Evolutionary conservation across 2,888 invertebrate genomes (phyloP), one percentile per base, ranked within the genome.

Genomic region (Prostheceraeus crozeri): DNA sequence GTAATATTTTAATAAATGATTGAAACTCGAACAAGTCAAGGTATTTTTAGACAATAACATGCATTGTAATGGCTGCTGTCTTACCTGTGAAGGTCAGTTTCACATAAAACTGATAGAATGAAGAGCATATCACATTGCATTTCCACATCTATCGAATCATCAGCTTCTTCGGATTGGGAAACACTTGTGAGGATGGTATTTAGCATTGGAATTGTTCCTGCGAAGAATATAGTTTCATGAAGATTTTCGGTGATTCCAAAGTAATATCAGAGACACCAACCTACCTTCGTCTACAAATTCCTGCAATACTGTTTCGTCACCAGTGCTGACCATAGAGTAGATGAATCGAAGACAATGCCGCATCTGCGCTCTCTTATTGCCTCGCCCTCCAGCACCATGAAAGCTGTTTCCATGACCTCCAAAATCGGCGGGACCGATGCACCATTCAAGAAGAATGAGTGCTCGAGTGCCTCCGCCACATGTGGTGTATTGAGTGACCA

Each of bases 101-200:
- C 75, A 70, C 75, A 75, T 4, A 76, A 65, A 55, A 69, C 67
- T 0, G 75, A 72, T 2, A 76, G 65, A 52, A 75, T 73, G 62
- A 74, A 68, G 35, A 76, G 67, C 68, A 74, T 74, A 64, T 75
- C 74, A n/a, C 71, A 68, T 69, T 75, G 74, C 72, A 75, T 75
- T 67, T 76, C 75, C 11, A 75, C 68, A 61, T 74, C 73, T 8
- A 75, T 67, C 3, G 69, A 65, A 64, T 71, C 72, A 64, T 71
- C 68, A 10, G 67, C 67, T 25, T 67, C 67, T 45, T 66, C 66
- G 36, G 64, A 67, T 27, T 64, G 62, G 27, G 67, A 67, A 21
- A 70, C 70, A 63, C 68, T 70, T 25, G 51, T 56, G 2, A 57
- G 57, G 14, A 57, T 57, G 16, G 25, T 31, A n/a, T 25, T 57